These are phyloP conservation scores for Capreolus pygargus DNA, from an alignment of 2,113 vertebrate genomes.

Conservation along the genomic window DNA sequence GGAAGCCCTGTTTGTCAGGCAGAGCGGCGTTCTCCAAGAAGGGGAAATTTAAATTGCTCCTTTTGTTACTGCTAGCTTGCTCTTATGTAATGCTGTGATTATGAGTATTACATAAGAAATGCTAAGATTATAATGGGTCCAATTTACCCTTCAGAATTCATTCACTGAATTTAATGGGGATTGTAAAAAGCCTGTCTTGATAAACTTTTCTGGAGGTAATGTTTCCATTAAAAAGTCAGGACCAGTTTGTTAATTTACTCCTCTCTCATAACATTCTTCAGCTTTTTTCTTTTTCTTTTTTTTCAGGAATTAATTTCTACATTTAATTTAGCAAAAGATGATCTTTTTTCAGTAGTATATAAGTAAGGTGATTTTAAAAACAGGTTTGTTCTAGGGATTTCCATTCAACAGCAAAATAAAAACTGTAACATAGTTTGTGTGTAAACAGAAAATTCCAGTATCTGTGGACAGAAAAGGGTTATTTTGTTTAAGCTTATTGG, in stretches of 20 bases:
- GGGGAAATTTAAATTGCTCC: constrained; percentile 56
- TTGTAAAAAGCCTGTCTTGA: constrained; percentile 51
- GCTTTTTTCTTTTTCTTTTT: neutral
- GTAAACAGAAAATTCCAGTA: constrained; percentile 1
- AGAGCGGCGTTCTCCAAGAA: constrained; percentile 31
- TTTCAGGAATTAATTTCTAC: neutral
- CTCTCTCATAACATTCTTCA: neutral
- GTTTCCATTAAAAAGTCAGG: constrained; percentile 19
- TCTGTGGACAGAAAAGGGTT: neutral
- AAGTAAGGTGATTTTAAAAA: neutral
- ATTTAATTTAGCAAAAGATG: neutral
- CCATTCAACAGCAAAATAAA: constrained; percentile 8
- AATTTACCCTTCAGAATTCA: constrained; percentile 65
- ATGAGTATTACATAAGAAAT: constrained; percentile 70
- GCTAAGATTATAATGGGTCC: constrained; percentile 49
- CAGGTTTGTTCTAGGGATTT: neutral
- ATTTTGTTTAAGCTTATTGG: neutral
- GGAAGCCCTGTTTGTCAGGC: constrained; percentile 47
- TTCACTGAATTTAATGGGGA: constrained; percentile 57
- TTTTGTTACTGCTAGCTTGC: constrained; percentile 53
- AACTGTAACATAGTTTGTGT: neutral
- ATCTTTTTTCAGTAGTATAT: neutral
- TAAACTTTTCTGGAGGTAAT: constrained; percentile 14
- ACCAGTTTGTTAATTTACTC: constrained; percentile 5
- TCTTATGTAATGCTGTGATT: constrained; percentile 68